phyloP scores from a whole-genome alignment of 2,888 invertebrate species.

The Pheosia tremula region DNA sequence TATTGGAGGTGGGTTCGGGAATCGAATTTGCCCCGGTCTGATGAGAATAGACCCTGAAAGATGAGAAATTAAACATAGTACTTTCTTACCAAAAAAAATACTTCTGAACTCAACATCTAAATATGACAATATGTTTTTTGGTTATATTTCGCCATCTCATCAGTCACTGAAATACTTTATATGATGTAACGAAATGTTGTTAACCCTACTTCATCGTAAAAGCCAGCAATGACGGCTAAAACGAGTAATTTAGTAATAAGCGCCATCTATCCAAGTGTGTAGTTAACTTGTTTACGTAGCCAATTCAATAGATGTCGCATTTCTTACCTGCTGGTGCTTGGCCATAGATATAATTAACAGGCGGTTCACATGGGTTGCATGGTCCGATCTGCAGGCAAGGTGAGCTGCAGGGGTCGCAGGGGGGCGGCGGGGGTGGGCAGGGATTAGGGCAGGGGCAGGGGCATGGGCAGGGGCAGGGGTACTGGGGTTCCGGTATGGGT shows the following conservation, averaged over 20 bases:
- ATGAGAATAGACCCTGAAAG: slow-evolving; percentile 59
- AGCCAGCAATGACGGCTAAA: too few relatives aligned
- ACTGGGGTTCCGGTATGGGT: slow-evolving; percentile 53
- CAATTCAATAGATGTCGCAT: too few relatives aligned
- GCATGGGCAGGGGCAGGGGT: slow-evolving; percentile 32
- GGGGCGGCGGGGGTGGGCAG: slow-evolving; percentile 15
- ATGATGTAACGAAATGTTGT: too few relatives aligned
- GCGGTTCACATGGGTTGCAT: slow-evolving; percentile 52
- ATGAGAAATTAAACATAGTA: not conserved
- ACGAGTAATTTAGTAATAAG: too few relatives aligned
- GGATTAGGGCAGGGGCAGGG: slow-evolving; percentile 28
- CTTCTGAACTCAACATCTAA: too few relatives aligned
- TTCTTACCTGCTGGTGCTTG: slow-evolving; percentile 59
- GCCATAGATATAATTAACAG: slow-evolving; percentile 54
- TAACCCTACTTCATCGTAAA: too few relatives aligned
- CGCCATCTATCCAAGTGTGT: too few relatives aligned
- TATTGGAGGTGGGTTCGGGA: slow-evolving; percentile 56
- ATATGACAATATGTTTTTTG: too few relatives aligned
- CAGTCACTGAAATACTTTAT: too few relatives aligned
- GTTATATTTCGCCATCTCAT: too few relatives aligned
- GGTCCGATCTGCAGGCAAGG: slow-evolving; percentile 48
- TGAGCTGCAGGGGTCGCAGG: slow-evolving; percentile 24
- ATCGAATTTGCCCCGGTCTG: slow-evolving; percentile 63
- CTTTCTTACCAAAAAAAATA: too few relatives aligned
- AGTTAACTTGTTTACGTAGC: too few relatives aligned